A percentile compares a stretch with the other conserved stretches of the same genome.
Conservation (phyloP, 2,888 invertebrate genomes). For the Hemicrepidius hirtus region DNA sequence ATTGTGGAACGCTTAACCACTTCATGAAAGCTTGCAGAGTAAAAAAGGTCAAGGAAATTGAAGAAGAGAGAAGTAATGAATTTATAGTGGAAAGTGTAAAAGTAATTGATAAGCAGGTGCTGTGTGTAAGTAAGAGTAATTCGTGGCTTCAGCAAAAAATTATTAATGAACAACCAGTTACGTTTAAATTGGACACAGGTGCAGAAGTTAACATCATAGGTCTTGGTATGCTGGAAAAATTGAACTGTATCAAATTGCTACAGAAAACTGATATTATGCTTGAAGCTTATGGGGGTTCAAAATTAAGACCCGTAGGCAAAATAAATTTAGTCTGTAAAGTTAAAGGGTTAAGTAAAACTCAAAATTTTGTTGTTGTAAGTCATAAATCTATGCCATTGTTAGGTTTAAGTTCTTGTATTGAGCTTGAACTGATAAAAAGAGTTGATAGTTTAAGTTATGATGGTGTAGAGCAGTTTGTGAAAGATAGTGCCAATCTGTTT, state of each 20-base stretch:
- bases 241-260: neutral
- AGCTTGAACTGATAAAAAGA: too few relatives aligned
- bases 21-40: neutral
- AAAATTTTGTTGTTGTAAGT: constrained; percentile 1
- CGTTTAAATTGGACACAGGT: too few relatives aligned
- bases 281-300: constrained; percentile 15
- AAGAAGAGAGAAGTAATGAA: neutral
- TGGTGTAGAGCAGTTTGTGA: too few relatives aligned
- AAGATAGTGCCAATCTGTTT: too few relatives aligned
- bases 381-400: neutral
- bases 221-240: neutral
- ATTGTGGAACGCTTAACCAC: too few relatives aligned
- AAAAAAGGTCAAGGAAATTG: neutral
- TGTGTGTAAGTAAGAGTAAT: neutral
- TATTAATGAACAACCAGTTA: constrained; percentile 4
- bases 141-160: neutral
- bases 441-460: too few relatives aligned
- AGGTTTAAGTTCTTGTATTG: too few relatives aligned
- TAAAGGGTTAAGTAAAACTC: constrained; percentile 1
- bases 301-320: neutral
- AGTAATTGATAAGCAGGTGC: neutral
- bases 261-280: constrained; percentile 2
- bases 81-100: constrained; percentile 1
- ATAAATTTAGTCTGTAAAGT: constrained; percentile 4
- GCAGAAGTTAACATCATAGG: too few relatives aligned